Conservation (phyloP, 2,888 invertebrate genomes). For the Cotesia congregata region DNA sequence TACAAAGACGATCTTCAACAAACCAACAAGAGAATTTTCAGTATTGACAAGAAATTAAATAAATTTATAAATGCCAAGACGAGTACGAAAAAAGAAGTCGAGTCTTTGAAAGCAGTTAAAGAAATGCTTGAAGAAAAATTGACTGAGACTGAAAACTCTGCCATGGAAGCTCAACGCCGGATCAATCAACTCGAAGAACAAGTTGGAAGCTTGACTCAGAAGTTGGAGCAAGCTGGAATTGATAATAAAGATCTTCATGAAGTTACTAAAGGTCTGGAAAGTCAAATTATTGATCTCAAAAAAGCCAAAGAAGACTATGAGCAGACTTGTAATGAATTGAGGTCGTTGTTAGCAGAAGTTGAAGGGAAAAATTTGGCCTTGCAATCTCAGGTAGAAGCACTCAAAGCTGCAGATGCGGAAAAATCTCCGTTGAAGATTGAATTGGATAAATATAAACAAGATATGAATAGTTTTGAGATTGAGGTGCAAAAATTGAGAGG, state of each 20-base stretch:
- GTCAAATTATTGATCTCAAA: conserved; percentile 40
- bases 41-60: conserved; percentile 41
- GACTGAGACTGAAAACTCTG: conserved; percentile 35
- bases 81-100: conserved; percentile 49
- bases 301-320: conserved; percentile 32
- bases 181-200: conserved; percentile 6
- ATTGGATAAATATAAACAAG: conserved; percentile 35
- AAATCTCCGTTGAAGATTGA: conserved; percentile 13
- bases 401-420: conserved; percentile 1
- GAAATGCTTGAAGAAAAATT: conserved; percentile 47
- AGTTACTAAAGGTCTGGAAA: conserved; percentile 15
- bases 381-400: conserved; percentile 26
- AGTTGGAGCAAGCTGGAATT: not conserved
- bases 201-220: conserved; percentile 8
- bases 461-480: conserved; percentile 29
- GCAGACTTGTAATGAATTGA: conserved; percentile 29
- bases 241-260: conserved; percentile 13
- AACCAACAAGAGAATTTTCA: conserved; percentile 46
- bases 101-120: conserved; percentile 50
- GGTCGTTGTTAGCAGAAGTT: conserved; percentile 17
- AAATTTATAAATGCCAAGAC: conserved; percentile 50
- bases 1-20: conserved; percentile 52
- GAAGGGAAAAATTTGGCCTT: conserved; percentile 26
- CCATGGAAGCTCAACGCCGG: conserved; percentile 8
- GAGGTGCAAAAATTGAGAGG: conserved; percentile 30